A percentile compares a stretch with the other conserved stretches of the same genome.
These are phyloP conservation scores for Perdita meconis DNA, from an alignment of 2,888 invertebrate genomes.

Conservation along the genomic window DNA sequence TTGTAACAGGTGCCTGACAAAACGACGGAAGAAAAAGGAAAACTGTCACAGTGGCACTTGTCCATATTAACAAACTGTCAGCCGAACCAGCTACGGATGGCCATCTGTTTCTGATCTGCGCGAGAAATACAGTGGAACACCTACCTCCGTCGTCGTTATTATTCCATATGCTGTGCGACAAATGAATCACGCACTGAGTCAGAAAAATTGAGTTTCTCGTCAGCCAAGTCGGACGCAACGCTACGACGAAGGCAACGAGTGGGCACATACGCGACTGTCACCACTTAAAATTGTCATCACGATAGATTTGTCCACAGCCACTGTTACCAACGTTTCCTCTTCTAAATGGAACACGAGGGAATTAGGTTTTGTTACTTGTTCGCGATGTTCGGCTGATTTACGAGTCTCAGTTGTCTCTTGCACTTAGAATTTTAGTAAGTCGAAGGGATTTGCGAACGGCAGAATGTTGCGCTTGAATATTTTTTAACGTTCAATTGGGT, in stretches of 20 bases:
- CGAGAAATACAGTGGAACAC: constrained; percentile 39
- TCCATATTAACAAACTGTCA: constrained; percentile 66
- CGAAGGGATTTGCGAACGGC: too few species aligned
- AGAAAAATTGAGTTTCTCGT: constrained; percentile 33
- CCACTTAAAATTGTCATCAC: constrained; percentile 70
- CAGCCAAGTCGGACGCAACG: constrained; percentile 42
- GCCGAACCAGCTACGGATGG: constrained; percentile 37
- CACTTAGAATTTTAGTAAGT: too few species aligned
- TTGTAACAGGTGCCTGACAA: constrained; percentile 55
- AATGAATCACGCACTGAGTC: constrained; percentile 37
- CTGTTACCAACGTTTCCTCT: constrained; percentile 56
- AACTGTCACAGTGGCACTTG: constrained; percentile 60
- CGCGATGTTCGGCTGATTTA: too few species aligned
- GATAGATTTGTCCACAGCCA: constrained; percentile 56
- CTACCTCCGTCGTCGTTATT: constrained; percentile 47
- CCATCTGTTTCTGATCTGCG: constrained; percentile 60
- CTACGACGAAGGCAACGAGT: constrained; percentile 36
- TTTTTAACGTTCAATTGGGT: too few species aligned
- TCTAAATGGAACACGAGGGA: not conserved
- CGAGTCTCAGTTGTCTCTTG: too few species aligned
- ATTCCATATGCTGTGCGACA: constrained; percentile 29
- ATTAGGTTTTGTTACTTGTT: not conserved
- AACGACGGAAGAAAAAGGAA: constrained; percentile 46
- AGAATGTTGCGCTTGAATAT: too few species aligned
- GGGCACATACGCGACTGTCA: constrained; percentile 67